Conservation (phyloP, 2,888 invertebrate genomes). For the Notodonta ziczac region DNA sequence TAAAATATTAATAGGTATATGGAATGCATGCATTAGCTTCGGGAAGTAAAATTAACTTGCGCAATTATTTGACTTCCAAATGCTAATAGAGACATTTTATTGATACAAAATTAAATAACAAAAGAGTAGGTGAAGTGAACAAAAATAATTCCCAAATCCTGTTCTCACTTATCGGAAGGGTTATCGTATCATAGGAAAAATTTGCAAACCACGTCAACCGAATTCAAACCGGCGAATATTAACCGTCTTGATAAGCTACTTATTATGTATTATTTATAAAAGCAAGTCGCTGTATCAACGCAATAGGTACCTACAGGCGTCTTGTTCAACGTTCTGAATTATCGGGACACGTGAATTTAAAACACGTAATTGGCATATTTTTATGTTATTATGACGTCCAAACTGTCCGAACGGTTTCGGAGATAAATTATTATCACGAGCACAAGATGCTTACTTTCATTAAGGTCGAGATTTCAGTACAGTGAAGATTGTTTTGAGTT, state of each 20-base stretch:
- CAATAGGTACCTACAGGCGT: not conserved
- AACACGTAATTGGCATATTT: not conserved
- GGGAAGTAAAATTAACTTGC: no score
- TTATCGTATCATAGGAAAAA: slow-evolving; percentile 16
- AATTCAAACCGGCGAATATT: slow-evolving; percentile 9
- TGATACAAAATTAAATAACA: no score
- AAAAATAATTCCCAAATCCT: slow-evolving; percentile 2
- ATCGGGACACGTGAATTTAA: not conserved
- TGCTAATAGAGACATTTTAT: no score
- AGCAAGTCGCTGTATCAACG: slow-evolving; percentile 1
- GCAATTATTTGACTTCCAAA: no score
- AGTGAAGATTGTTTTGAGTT: no score
- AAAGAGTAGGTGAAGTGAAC: not conserved
- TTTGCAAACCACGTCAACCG: slow-evolving; percentile 4
- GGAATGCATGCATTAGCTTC: no score
- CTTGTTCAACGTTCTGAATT: not conserved
- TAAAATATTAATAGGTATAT: no score
- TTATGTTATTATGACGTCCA: not conserved
- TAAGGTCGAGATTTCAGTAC: no score
- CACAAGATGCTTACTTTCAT: no score
- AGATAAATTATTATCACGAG: slow-evolving; percentile 5
- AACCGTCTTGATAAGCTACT: slow-evolving; percentile 11
- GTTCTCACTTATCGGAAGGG: slow-evolving; percentile 10
- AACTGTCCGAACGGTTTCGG: slow-evolving; percentile 6
- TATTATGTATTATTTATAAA: slow-evolving; percentile 12